phyloP scores from a whole-genome alignment of 2,888 invertebrate species.

The Esperia sulphurella region DNA sequence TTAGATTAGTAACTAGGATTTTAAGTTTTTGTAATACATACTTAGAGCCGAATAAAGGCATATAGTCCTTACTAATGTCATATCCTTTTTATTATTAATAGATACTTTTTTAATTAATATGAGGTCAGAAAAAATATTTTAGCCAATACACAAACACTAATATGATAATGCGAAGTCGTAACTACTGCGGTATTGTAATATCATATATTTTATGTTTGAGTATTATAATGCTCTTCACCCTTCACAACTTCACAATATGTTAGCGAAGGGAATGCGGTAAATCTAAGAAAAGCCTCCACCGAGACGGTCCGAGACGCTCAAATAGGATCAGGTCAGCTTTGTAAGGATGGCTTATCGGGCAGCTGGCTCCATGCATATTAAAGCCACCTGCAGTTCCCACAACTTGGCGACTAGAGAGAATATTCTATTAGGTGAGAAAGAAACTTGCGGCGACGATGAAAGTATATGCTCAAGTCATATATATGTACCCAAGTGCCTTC shows the following conservation, averaged over 20 bases:
- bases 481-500: too few species aligned
- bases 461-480: neutral
- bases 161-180: too few species aligned
- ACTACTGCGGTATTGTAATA: slow-evolving; percentile 1
- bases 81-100: too few species aligned
- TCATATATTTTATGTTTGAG: neutral
- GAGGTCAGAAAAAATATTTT: too few species aligned
- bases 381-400: slow-evolving; percentile 41
- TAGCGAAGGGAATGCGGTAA: slow-evolving; percentile 26
- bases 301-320: slow-evolving; percentile 46
- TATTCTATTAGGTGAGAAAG: slow-evolving; percentile 44
- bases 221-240: too few species aligned
- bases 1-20: too few species aligned
- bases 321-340: slow-evolving; percentile 62
- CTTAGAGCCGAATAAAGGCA: too few species aligned
- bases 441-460: slow-evolving; percentile 3
- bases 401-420: slow-evolving; percentile 39
- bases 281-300: slow-evolving; percentile 39
- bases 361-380: slow-evolving; percentile 63
- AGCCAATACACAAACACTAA: too few species aligned
- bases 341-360: slow-evolving; percentile 55
- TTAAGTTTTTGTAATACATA: too few species aligned
- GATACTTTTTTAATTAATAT: too few species aligned
- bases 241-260: neutral
- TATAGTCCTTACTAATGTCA: too few species aligned